phyloP scores from a whole-genome alignment of 1,140 invertebrate species.

The Gyrodactylus salaris region DNA sequence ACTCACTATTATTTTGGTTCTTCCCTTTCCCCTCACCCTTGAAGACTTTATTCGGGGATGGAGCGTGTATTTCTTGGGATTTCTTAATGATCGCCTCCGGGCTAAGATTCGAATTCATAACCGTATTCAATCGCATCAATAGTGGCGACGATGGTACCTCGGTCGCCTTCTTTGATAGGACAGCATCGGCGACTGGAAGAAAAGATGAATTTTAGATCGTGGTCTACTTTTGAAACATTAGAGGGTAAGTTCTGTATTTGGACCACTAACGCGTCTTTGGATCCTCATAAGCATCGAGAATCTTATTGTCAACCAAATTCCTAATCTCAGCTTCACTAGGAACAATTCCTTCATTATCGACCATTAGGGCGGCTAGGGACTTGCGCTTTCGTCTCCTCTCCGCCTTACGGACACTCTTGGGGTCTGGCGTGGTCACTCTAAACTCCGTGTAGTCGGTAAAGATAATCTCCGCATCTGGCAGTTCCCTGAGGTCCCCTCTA shows the following conservation, averaged over 20 bases:
- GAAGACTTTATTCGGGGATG: no score
- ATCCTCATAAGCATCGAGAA: not conserved
- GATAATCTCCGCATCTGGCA: constrained; percentile 51
- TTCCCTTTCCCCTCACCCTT: no score
- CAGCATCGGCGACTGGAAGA: not conserved
- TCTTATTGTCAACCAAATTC: not conserved
- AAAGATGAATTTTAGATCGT: not conserved
- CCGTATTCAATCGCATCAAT: not conserved
- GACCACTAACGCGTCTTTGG: not conserved
- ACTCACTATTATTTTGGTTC: no score
- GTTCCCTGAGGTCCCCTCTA: constrained; percentile 40
- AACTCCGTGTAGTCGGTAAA: constrained; percentile 25
- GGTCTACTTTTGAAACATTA: not conserved
- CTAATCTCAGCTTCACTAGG: not conserved
- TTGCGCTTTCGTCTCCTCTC: constrained; percentile 5
- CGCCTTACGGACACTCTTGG: constrained; percentile 7
- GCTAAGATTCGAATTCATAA: not conserved
- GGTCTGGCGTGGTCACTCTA: constrained; percentile 3
- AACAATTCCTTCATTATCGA: not conserved
- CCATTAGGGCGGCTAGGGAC: not conserved
- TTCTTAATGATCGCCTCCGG: not conserved
- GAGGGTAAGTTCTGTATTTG: no score
- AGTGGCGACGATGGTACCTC: not conserved
- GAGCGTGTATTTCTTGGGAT: not conserved
- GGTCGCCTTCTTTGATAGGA: not conserved